Conservation (phyloP, 2,113 vertebrate species). For the Deroptyus accipitrinus region DNA sequence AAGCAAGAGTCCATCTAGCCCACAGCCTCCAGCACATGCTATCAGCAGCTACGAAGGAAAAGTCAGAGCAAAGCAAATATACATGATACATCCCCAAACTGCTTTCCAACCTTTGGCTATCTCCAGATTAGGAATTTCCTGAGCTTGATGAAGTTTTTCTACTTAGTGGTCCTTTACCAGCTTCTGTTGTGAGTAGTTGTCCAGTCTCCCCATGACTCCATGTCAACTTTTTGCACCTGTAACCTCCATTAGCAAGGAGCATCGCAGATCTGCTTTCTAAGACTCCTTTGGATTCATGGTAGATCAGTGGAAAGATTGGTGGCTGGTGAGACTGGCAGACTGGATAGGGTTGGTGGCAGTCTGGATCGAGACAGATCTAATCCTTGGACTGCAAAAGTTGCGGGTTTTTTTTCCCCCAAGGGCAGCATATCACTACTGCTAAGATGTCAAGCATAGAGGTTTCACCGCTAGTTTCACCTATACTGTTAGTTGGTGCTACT, state of each 20-base stretch:
- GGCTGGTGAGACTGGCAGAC: background rate
- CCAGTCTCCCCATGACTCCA: background rate
- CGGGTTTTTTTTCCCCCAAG: background rate
- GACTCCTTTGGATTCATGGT: background rate
- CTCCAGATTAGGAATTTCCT: background rate
- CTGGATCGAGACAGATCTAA: background rate
- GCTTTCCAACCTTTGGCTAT: background rate
- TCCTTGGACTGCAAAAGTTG: background rate
- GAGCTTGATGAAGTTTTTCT: background rate
- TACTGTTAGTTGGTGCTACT: background rate
- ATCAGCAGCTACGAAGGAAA: background rate
- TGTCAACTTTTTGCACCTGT: background rate
- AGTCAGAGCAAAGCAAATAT: background rate
- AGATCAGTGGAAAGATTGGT: background rate
- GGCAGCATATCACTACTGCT: background rate
- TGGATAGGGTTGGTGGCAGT: background rate
- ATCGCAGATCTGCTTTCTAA: background rate
- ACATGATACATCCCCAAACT: background rate
- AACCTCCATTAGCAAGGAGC: background rate
- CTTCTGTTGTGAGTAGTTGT: background rate
- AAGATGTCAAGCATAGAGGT: background rate
- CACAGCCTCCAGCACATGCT: background rate
- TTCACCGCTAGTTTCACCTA: background rate
- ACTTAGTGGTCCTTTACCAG: background rate
- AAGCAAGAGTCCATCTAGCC: background rate